Evolutionary conservation across 2,797 vertebrate genomes (phyloP), one percentile per base, ranked within the genome.

Genomic region (Diceros bicornis): DNA sequence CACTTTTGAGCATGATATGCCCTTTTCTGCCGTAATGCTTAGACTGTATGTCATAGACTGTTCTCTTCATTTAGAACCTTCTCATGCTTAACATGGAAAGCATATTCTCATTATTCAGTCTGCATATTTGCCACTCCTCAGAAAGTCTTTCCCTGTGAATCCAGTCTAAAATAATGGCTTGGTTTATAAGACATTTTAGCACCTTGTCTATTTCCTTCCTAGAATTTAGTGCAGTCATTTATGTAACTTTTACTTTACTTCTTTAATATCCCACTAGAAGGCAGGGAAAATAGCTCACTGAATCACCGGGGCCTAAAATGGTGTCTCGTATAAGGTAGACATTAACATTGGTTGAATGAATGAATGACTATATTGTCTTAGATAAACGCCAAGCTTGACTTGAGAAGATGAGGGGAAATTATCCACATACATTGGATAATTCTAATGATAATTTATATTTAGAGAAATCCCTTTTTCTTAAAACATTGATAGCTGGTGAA

Each of bases 201-300:
- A n/a, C 27, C 41, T 50, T 55, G 12, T n/a, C 34, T 75, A 1
- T 57, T 89, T 83, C n/a, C 23, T 74, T 75, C 20, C 68, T 81
- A 89, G 50, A 94, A 83, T n/a, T 62, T 91, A 64, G 79, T 77
- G 21, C 13, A 23, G 34, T 86, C 69, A 16, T 59, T 91, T 86
- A 25, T 68, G n/a, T 79, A 85, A 92, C 66, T 97, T 92, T 87
- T 2, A 68, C 17, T 64, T 96, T 71, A 34, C 71, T 52, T 18
- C 84, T 93, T 91, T 27, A 47, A 61, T 78, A 72, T 86, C 32
- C 44, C 52, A 55, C 10, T 47, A 88, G 85, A 91, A 82, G 47
- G 34, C 69, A 86, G 16, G 8, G 62, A 75, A 32, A 93, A 91
- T 2, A 78, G 34, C n/a, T 66, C 1, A 50, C 10, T 29, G 9